Base-by-base conservation (phyloP, 2,888 invertebrate genomes). In the Noctuana brunneofusca region DNA sequence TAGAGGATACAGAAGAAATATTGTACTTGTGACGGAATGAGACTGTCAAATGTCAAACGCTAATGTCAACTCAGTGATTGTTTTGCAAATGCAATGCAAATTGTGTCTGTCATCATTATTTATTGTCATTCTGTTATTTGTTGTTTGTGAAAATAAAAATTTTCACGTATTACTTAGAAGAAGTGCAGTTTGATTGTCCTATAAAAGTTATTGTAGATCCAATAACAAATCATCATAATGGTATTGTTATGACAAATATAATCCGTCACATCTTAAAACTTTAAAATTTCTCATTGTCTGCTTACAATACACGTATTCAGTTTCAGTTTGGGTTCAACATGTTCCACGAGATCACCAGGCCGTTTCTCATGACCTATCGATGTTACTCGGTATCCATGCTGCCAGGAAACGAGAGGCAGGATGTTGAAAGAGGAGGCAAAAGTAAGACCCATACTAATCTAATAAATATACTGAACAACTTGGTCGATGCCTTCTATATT, bases 401-500 rank as follows among this genome's bases (percentile, higher is more conserved):
- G 58, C 97, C 98, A 46, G 98, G 97, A 56, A 97, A 97, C 80
- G 98, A 98, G 78, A 93, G 98, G 62, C 96, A 96, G 75, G 98
- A 98, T 84, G 97, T 99, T 3, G 98, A 99, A 90, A 94, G 96
- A 75, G 98, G 99, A 74, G 98, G 98, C 71, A 99, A 99, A 94
- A 98, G 98, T 98, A 92, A 91, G 93, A 43, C 14, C 20, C 0
- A 20, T 46, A 2, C 20, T 12, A n/a, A 22, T 43, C 41, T 41
- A 6, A 43, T 43, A 43, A 9, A 43, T 3, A 1, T 18, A 18
- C 3, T 43, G 4, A 48, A 20, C 22, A n/a, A 22, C 12, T 12
- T n/a, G n/a, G 24, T 41, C 14, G 16, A 41, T 14, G 16, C n/a
- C 11, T 35, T 35, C 12, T 16, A 2, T 41, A 14, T 41, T 16